Base-by-base conservation (phyloP, 2,888 invertebrate species). In the Pollenia angustigena region DNA sequence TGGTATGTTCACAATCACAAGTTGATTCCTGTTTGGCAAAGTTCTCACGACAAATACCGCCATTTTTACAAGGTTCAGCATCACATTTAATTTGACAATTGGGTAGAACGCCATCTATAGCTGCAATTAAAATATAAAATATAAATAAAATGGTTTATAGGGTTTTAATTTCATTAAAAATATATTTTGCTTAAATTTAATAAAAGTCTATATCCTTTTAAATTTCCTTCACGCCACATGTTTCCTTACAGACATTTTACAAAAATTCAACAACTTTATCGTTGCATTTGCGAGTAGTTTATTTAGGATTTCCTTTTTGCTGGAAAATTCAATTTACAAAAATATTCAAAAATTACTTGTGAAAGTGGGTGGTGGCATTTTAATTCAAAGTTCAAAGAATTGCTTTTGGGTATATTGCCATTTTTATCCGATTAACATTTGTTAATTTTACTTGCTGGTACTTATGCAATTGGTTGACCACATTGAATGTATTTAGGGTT, bases 1-100 rank as follows among this genome's bases (percentile, higher is more conserved):
- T 98, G 0, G 98, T 98, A 86, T 97, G 95, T 89, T 97, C 97
- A 89, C 98, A 98, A 89, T 98, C 96, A 91, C 98, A 98, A 11
- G 96, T 96, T 89, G 97, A 97, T 88, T 97, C 96, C 90, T 97
- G 97, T 87, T 96, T 96, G 14, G 96, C 95, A 92, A 98, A 98
- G 92, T 98, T 97, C 93, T 98, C 98, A 4, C 97, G 96, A 90
- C 98, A 98, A 18, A 96, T 95, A 0, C 98, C 98, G 62, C 96
- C 96, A 91, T 98, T 97, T 90, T 97, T 97, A 91, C 98, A 98
- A 0, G 98, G 98, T 74, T 96, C 95, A 0, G 96, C 95, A 90
- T 98, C 98, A 90, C 98, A 98, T 92, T 97, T 97, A 96, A 98
- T 98, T 89, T 96, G 96, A 92, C 98, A 98, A 90, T 97, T 96